Evolutionary conservation across 2,113 vertebrate species (phyloP).

Genomic region (Cettia cetti): DNA sequence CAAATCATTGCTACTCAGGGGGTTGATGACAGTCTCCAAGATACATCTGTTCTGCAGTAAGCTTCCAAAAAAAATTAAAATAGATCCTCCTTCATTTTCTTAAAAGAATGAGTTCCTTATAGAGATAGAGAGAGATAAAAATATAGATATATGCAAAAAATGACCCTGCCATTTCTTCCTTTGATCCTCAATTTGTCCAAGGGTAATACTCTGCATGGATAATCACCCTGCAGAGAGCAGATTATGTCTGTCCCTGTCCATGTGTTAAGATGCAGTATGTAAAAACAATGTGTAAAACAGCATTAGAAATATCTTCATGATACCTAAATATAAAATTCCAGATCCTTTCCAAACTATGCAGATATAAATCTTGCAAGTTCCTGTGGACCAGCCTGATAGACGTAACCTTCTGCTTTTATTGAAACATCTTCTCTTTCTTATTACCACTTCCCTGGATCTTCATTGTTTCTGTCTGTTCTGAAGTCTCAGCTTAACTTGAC

Average conservation of each 20-base stretch:
- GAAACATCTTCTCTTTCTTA: not conserved
- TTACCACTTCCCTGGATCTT: not conserved
- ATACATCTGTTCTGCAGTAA: slow-evolving; percentile 59
- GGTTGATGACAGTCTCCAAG: slow-evolving; percentile 72
- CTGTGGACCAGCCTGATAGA: not conserved
- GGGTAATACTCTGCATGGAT: not conserved
- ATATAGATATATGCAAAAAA: not conserved
- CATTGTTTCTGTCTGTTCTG: not conserved
- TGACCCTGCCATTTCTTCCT: not conserved
- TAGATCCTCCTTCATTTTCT: not conserved
- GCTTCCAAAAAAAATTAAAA: slow-evolving; percentile 47
- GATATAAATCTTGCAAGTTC: not conserved
- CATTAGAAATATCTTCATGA: not conserved
- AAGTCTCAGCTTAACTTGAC: not conserved
- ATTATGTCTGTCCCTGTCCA: not conserved
- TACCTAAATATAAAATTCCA: not conserved
- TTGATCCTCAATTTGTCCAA: not conserved
- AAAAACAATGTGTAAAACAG: not conserved
- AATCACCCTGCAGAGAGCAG: not conserved
- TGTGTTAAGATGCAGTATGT: not conserved
- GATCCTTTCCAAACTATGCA: not conserved
- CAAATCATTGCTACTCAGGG: slow-evolving; percentile 72
- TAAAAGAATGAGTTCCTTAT: not conserved
- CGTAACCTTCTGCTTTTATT: not conserved
- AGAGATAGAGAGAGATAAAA: not conserved